Evolutionary conservation across 2,888 invertebrate species (phyloP), one percentile per base, ranked within the genome.

Genomic region (Leistus spinibarbis): DNA sequence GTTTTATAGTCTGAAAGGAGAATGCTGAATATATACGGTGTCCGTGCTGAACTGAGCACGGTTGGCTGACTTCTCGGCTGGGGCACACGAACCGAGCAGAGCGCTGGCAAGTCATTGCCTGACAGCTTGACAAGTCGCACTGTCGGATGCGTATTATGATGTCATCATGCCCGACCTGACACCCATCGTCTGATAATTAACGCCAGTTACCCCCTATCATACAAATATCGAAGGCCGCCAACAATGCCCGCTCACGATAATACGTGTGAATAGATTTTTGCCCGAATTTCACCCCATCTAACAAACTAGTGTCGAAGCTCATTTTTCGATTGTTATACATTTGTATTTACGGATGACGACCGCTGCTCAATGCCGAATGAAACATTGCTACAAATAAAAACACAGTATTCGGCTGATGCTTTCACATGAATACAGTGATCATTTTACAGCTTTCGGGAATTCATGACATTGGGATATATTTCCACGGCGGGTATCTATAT

Each of bases 151-250:
- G 60, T 60, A 60, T 60, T 60, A 60, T 60, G 60, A 60, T 20
- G 60, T 60, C 60, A 60, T 60, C 60, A 22, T 60, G 60, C 60
- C 17, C 22, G 60, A 60, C 19, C 20, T 60, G 60, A 60, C 60
- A 60, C 17, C 60, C 60, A 60, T 60, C 60, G 60, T 17, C 19
- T 60, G 60, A 22, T 60, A 60, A 67, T 67, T 67, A 67, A 67
- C 54, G 67, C 54, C 64, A 24, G 64, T 64, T 40, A 64, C 24
- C 24, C 24, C 24, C 64, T 16, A 64, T 64, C 23, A 64, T 24
- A 64, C 27, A 24, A 57, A 57, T 20, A 20, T 17, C 19, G 57
- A 57, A 13, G 19, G 1, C 57, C 40, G 40, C 40, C 40, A 10
- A 40, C 40, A 40, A 40, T 40, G 40, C 10, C 40, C 40, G 40